A percentile compares a stretch with the other conserved stretches of the same genome.
Conservation (phyloP, 1,140 invertebrate genomes). For the Leptopilina boulardi region DNA sequence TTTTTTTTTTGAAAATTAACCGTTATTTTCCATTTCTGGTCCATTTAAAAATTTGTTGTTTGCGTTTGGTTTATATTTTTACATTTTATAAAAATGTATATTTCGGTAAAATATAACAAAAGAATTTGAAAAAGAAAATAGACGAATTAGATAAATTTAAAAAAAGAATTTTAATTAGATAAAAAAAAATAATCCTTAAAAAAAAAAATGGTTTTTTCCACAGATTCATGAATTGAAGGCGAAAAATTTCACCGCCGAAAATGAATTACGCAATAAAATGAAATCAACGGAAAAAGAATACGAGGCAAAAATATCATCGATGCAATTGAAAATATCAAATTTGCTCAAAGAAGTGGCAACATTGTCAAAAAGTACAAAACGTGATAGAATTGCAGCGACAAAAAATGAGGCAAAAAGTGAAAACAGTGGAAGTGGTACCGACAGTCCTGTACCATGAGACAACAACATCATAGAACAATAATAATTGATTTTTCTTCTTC, state of each 20-base stretch:
- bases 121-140: too few relatives aligned
- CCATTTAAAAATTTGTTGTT: too few relatives aligned
- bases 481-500: not conserved
- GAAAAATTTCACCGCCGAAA: slow-evolving; percentile 91
- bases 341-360: slow-evolving; percentile 90
- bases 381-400: slow-evolving; percentile 74
- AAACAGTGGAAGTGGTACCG: slow-evolving; percentile 85
- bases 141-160: too few relatives aligned
- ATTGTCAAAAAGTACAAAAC: slow-evolving; percentile 87
- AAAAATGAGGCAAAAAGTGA: slow-evolving; percentile 76
- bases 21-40: too few relatives aligned
- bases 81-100: too few relatives aligned
- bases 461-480: slow-evolving; percentile 55
- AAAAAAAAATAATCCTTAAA: not conserved
- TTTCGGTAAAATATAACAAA: too few relatives aligned
- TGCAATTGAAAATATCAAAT: slow-evolving; percentile 87
- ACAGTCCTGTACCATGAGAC: slow-evolving; percentile 80
- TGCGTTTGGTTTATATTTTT: too few relatives aligned
- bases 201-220: slow-evolving; percentile 50
- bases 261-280: slow-evolving; percentile 90
- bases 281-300: slow-evolving; percentile 88
- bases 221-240: slow-evolving; percentile 96
- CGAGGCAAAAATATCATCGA: slow-evolving; percentile 85
- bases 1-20: too few relatives aligned
- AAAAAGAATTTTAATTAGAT: too few relatives aligned